Evolutionary conservation across 1,140 invertebrate species (phyloP).

Genomic region (Cryptotermes secundus): DNA sequence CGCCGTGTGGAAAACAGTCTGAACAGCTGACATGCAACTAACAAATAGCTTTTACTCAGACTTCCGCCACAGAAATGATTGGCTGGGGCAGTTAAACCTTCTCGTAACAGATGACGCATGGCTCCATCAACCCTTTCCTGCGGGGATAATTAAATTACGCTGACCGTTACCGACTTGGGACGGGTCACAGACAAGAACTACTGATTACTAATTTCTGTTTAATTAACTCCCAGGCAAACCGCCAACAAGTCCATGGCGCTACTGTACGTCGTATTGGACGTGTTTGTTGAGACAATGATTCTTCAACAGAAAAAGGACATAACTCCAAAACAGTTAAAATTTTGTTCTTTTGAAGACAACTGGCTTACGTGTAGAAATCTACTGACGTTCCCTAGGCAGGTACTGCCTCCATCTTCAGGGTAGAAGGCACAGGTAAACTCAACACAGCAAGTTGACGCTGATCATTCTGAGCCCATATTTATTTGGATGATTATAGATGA

Average conservation of each 20-base stretch:
- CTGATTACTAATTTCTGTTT: slow-evolving; percentile 2
- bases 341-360: no score
- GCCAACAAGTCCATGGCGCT: not conserved
- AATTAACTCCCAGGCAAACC: not conserved
- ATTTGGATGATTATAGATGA: no score
- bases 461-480: no score
- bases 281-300: not conserved
- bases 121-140: not conserved
- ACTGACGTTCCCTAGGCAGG: no score
- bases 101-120: not conserved
- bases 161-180: not conserved
- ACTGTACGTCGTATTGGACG: not conserved
- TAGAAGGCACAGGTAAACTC: no score
- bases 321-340: no score
- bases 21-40: not conserved
- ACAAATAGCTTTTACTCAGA: not conserved
- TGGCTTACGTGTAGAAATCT: no score
- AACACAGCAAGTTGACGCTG: no score
- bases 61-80: not conserved
- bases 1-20: not conserved
- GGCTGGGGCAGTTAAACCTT: not conserved
- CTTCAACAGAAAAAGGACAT: no score
- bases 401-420: no score
- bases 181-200: not conserved
- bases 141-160: slow-evolving; percentile 3